Evolutionary conservation across 2,113 vertebrate genomes (phyloP), one percentile per base, ranked within the genome.

Genomic region (Condylura cristata): DNA sequence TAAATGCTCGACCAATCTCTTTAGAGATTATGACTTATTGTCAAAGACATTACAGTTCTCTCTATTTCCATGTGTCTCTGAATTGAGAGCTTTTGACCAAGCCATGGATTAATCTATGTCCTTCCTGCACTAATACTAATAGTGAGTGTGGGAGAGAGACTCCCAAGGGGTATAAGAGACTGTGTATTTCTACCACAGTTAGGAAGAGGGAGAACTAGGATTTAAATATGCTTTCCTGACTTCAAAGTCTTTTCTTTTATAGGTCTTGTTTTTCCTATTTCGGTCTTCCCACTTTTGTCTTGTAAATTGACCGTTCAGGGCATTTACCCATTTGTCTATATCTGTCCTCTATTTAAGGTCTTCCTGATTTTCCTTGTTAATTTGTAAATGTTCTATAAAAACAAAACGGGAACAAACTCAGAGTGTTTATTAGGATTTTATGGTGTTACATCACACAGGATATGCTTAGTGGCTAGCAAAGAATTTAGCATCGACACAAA

Each of bases 21-120:
- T 86, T 94, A 30, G 63, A 79, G 53, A 65, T 30, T 37, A 71
- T 32, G 32, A 76, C 65, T 80, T 14, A 68, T 28, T 84, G 80
- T 39, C 14, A 8, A 93, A 65, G 68, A n/a, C 71, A 58, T 58
- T 61, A 37, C 1, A 53, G 6, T 86, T 75, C 87, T 70, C 48
- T 78, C 0, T 41, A 56, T 58, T 72, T 89, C 74, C 56, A 32
- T 6, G 9, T 86, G 70, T 93, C 70, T 82, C 44, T 53, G 58
- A 75, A 86, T 22, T 13, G 70, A 95, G 58, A 70, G 28, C 44
- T 89, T 58, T 82, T 90, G 65, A 78, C 51, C 51, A 86, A 84
- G 70, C 44, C 34, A 2, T 53, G 30, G 58, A 28, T 65, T 56
- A 39, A 41, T 65, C 93, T 75, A 70, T 18, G 34, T 16, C 46